Evolutionary conservation across 2,113 vertebrate genomes (phyloP), one percentile per base, ranked within the genome.

Genomic region (Chlamydotis undulata): DNA sequence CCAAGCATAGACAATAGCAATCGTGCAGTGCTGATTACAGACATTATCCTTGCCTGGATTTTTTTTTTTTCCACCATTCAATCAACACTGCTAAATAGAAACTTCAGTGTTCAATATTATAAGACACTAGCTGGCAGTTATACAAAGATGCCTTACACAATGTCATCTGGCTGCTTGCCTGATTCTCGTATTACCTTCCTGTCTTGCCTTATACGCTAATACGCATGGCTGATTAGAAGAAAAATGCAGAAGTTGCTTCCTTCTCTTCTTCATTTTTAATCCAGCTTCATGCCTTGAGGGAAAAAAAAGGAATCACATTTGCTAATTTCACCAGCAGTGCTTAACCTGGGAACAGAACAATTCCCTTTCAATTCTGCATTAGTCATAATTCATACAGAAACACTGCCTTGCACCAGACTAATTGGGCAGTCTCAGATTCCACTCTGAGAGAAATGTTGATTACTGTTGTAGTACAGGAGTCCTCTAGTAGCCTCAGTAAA

Each of bases 101-200:
- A 96, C 93, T 95, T 96, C 94, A 93, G 91, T 97, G 95, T 96
- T 96, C 95, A 92, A 95, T 96, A 97, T 97, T 96, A 95, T 93
- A 96, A 96, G 95, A 96, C 95, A 94, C 87, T 91, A 97, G 93
- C 96, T 97, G 96, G 96, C 96, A 97, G 95, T 96, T 95, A 96
- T 88, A 96, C 96, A 97, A 96, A 96, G 96, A 97, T 96, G 96
- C 94, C 94, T 96, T 96, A 96, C 93, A 96, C 95, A 95, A 96
- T 96, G 96, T 97, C 94, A 96, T 94, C 96, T 97, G 96, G 97
- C 97, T 96, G 90, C 83, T 89, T 97, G 96, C 95, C 97, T 94
- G 95, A 90, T 96, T 96, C 95, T 97, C 93, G 45, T 96, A 95
- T 96, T 96, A 97, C 91, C 94, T 97, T 96, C 94, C 93, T 96